These are phyloP conservation scores for Staurois parvus DNA, from an alignment of 2,797 vertebrate species.

Conservation along the genomic window DNA sequence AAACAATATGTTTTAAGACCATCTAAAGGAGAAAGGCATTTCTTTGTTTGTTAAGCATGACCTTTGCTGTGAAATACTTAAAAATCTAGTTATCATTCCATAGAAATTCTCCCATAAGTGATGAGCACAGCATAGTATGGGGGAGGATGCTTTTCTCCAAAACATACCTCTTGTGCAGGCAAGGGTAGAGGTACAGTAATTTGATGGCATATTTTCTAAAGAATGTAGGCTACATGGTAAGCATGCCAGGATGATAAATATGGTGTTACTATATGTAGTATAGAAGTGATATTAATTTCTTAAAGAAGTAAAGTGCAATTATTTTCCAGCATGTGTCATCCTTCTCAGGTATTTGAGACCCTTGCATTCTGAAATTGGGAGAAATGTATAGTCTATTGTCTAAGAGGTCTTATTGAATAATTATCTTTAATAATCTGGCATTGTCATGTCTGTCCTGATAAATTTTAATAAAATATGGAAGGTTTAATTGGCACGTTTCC, in stretches of 20 bases:
- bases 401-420: slow-evolving; percentile 1
- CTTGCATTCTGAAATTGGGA: not conserved
- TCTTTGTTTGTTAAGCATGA: slow-evolving; percentile 48
- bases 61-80: slow-evolving; percentile 40
- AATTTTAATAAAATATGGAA: not conserved
- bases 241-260: slow-evolving; percentile 36
- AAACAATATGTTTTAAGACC: slow-evolving; percentile 38
- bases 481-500: not conserved
- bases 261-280: slow-evolving; percentile 34
- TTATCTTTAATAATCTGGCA: not conserved
- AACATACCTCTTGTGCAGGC: slow-evolving; percentile 54
- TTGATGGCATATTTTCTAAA: slow-evolving; percentile 43
- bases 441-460: not conserved
- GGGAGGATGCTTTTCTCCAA: slow-evolving; percentile 32
- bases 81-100: slow-evolving; percentile 53
- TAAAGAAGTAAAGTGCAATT: slow-evolving; percentile 39
- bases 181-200: slow-evolving; percentile 47
- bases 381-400: not conserved
- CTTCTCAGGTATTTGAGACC: slow-evolving; percentile 1
- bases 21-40: slow-evolving; percentile 53
- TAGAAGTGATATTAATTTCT: slow-evolving; percentile 5
- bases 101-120: slow-evolving; percentile 42
- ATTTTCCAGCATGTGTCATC: slow-evolving; percentile 27
- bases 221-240: slow-evolving; percentile 44
- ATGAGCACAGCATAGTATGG: slow-evolving; percentile 26